phyloP scores from a whole-genome alignment of 2,797 vertebrate genomes.

The Dendrocincla fuliginosa region DNA sequence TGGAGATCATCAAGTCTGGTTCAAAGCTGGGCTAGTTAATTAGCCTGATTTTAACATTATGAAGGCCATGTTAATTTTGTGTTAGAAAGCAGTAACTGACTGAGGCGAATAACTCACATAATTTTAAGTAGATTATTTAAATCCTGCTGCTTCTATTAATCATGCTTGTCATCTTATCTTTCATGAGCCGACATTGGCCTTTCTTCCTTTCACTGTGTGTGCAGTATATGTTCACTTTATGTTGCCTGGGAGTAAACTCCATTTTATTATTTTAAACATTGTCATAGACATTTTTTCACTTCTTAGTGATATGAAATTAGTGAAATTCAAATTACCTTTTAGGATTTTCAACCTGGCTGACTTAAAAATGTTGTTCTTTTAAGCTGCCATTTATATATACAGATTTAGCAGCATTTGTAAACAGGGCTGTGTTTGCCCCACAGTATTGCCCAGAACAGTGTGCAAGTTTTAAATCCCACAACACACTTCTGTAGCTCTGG shows the following conservation, averaged over 20 bases:
- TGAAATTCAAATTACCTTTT: neutral
- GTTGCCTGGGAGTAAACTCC: neutral
- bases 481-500: neutral
- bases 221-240: neutral
- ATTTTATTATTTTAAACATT: neutral
- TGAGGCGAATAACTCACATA: neutral
- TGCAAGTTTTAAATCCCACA: neutral
- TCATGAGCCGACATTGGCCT: neutral
- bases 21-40: neutral
- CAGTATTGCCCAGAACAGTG: neutral
- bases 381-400: neutral
- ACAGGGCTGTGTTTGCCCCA: neutral
- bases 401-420: neutral
- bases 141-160: neutral
- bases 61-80: neutral
- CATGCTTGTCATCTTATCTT: neutral
- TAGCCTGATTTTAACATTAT: neutral
- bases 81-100: neutral
- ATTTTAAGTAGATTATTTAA: neutral
- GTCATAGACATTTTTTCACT: neutral
- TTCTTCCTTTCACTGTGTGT: neutral
- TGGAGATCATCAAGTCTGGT: neutral
- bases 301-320: neutral
- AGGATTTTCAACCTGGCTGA: neutral
- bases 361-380: neutral